Conservation (phyloP, 2,113 vertebrate species). For the Spilogale gracilis region DNA sequence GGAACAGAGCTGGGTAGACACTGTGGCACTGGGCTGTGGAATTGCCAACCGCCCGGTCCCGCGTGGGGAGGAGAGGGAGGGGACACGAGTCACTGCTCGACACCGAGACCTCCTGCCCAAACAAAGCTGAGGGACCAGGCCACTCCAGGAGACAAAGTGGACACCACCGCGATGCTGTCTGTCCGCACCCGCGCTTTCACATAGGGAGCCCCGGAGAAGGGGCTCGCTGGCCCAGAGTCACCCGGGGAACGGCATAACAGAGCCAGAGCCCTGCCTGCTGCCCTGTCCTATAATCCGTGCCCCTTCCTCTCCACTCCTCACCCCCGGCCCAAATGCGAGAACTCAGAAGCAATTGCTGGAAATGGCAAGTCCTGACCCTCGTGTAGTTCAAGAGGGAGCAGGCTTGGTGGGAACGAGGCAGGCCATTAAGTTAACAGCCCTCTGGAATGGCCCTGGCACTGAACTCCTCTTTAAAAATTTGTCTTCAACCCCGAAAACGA, state of each 20-base stretch:
- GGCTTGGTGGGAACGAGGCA: background rate
- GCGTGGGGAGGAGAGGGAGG: rapidly evolving
- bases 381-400: background rate
- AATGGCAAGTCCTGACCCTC: background rate
- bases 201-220: background rate
- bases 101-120: background rate
- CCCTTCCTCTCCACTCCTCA: background rate
- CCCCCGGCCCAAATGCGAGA: background rate
- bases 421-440: conserved; percentile 72
- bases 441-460: conserved; percentile 61
- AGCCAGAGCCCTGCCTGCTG: background rate
- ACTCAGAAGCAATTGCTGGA: conserved; percentile 11
- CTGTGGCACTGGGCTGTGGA: background rate
- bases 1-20: background rate
- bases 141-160: rapidly evolving
- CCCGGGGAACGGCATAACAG: background rate
- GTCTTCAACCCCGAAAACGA: conserved; percentile 62
- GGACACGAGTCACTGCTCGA: background rate
- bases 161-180: rapidly evolving
- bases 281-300: background rate
- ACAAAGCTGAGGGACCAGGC: background rate
- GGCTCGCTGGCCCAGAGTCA: rapidly evolving
- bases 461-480: conserved; percentile 74
- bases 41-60: background rate
- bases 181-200: background rate